Evolutionary conservation across 2,113 vertebrate species (phyloP).

Genomic region (Sceloporus undulatus): DNA sequence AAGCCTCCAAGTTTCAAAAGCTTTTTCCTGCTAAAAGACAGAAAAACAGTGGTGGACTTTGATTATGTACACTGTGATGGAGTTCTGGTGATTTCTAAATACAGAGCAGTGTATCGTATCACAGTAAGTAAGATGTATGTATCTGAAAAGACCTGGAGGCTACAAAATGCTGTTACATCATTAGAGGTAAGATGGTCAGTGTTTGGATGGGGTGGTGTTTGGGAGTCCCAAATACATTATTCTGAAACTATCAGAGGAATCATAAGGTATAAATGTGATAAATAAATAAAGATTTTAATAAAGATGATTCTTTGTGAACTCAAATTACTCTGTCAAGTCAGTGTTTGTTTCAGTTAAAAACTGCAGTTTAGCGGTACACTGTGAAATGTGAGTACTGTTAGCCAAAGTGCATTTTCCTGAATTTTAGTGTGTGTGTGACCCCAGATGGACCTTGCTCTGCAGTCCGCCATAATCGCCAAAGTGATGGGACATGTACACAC

Average conservation of each 20-base stretch:
- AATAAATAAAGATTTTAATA: background rate
- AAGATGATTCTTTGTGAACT: background rate
- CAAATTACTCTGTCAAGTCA: background rate
- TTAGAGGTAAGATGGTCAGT: background rate
- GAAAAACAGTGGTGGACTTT: fast-evolving
- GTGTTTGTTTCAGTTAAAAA: no score
- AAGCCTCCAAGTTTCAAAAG: background rate
- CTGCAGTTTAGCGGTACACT: background rate
- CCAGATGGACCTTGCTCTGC: no score
- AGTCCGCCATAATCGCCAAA: no score
- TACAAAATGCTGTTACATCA: background rate
- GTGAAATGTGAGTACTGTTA: no score
- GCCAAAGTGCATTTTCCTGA: no score
- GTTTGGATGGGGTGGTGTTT: background rate
- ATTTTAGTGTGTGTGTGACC: no score
- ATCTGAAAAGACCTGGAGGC: background rate
- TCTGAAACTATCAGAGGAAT: background rate
- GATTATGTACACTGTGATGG: fast-evolving
- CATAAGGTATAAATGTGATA: no score
- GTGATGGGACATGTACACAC: no score
- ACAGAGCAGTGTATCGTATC: background rate
- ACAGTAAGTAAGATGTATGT: background rate
- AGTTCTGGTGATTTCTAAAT: background rate
- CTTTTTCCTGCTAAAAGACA: background rate
- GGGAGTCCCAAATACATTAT: background rate